phyloP scores from a whole-genome alignment of 2,797 vertebrate species.

The Melanitta fusca region DNA sequence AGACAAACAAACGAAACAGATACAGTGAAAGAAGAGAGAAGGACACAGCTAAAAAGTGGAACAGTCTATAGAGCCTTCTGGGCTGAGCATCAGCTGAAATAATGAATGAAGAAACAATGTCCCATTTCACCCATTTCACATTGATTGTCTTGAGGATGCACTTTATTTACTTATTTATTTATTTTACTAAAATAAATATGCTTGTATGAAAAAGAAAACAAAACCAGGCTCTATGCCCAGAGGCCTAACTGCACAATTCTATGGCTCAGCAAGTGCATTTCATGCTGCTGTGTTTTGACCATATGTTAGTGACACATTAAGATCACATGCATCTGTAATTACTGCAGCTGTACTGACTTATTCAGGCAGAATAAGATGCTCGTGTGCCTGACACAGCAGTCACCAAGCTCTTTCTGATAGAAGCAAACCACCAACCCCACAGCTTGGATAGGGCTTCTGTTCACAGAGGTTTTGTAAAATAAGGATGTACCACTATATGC shows the following conservation, averaged over 20 bases:
- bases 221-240: background rate
- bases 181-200: conserved; percentile 5
- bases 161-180: background rate
- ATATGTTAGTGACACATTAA: background rate
- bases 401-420: background rate
- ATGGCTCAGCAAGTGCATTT: background rate
- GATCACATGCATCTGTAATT: background rate
- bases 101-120: background rate
- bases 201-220: background rate
- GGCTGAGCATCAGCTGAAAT: background rate
- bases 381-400: background rate
- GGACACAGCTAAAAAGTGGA: background rate
- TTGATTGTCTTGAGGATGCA: background rate
- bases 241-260: background rate
- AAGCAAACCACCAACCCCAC: background rate
- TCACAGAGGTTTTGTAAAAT: background rate
- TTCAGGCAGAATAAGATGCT: conserved; percentile 15
- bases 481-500: background rate
- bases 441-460: background rate
- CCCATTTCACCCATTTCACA: background rate
- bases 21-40: background rate
- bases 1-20: background rate
- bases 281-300: background rate
- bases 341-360: background rate
- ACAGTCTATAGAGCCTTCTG: background rate